Base-by-base conservation (phyloP, 2,888 invertebrate species). In the Camptogramma bilineatum region DNA sequence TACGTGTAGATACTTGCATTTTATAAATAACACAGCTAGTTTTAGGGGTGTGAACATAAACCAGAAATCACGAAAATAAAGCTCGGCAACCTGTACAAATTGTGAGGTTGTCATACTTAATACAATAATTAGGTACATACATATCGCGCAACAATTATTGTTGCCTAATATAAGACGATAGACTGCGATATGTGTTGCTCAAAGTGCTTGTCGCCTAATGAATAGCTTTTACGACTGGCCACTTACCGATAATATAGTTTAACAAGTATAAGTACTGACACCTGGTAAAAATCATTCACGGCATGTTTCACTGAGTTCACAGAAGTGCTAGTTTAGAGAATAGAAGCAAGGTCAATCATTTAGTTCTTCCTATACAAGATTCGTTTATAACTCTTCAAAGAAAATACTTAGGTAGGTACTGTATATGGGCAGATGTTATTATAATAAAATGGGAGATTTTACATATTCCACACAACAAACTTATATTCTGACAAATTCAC, bases 251-350 rank as follows among this genome's bases (percentile, higher is more conserved):
- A 44, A 13, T 44, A 44, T 44, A 44, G 1, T 44, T 44, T 44
- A 44, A 44, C 44, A 16, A 7, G 44, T 44, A 13, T 44, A 39
- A 1, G 13, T 44, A 17, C 21, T 52, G 54, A 21, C 56, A 57
- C 52, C 60, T 64, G 60, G 39, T 28, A 17, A 61, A 52, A 52
- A 52, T 65, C 55, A 56, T 61, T 61, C 52, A 52, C 60, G 48
- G 39, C 46, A 42, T 28, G 18, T 52, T 52, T 48, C 56, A 50
- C 17, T 18, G 31, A 52, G 55, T 64, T 60, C 51, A 56, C n/a
- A 46, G 54, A 31, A 56, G 16, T 52, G 34, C 24, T 19, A 47
- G 60, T 59, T 50, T 50, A 47, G 39, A 1, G 28, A 64, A 64
- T 55, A 34, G 21, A 31, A 48, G 10, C 59, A 56, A 60, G 64